phyloP scores from a whole-genome alignment of 2,113 vertebrate species.

The Equus quagga region DNA sequence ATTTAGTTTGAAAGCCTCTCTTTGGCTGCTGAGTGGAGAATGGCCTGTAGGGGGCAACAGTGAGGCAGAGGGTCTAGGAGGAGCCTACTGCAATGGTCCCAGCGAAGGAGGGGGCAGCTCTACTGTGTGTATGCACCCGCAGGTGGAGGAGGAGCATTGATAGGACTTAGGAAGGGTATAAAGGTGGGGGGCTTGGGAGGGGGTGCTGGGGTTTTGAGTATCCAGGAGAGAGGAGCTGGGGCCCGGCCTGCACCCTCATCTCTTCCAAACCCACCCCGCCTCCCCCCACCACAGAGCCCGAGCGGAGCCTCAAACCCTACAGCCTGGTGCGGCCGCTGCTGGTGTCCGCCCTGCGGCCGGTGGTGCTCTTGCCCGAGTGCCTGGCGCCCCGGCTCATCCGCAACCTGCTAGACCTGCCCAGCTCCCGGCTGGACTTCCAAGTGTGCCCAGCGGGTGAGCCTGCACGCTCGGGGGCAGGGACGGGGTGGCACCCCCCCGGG shows the following conservation, averaged over 20 bases:
- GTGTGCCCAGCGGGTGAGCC: conserved; percentile 92
- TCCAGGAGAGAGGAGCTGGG: not conserved
- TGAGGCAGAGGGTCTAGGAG: not conserved
- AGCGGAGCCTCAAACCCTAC: conserved; percentile 91
- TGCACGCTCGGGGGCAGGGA: accelerated
- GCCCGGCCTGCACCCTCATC: not conserved
- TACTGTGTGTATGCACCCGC: not conserved
- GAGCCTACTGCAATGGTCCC: accelerated
- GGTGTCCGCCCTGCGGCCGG: conserved; percentile 89
- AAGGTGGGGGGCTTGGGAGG: not conserved
- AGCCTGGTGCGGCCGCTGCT: conserved; percentile 91
- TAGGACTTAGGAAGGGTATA: not conserved
- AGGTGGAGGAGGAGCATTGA: not conserved
- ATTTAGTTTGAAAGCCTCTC: not conserved
- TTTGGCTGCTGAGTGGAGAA: not conserved
- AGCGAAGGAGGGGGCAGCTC: not conserved
- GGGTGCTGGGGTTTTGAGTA: not conserved
- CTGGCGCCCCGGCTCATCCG: conserved; percentile 93
- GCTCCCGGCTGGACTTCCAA: conserved; percentile 93
- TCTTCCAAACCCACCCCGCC: not conserved
- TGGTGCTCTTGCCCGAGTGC: conserved; percentile 93
- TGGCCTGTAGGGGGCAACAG: conserved; percentile 53
- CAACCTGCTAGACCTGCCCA: conserved; percentile 93
- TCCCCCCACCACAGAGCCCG: conserved; percentile 82
- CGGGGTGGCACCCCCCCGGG: accelerated